Percentiles rank a stretch among this genome's conserved stretches.
These are phyloP conservation scores for Apistogramma diplotaenia DNA, from an alignment of 2,113 vertebrate species.

Conservation along the genomic window DNA sequence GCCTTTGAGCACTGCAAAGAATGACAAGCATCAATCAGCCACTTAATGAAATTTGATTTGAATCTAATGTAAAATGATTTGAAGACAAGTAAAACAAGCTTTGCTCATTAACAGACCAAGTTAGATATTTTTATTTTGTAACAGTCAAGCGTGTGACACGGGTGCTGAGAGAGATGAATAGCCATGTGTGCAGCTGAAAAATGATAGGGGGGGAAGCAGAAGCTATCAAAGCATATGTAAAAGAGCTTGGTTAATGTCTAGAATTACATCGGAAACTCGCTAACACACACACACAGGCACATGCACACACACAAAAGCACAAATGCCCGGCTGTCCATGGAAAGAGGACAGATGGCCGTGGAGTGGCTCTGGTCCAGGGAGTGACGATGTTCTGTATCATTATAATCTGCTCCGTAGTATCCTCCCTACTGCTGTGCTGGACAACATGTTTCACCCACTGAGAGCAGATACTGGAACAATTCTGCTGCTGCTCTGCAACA, in stretches of 20 bases:
- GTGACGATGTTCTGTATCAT: constrained; percentile 74
- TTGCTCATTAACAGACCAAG: background rate
- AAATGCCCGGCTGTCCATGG: constrained; percentile 58
- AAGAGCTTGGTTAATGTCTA: constrained; percentile 37
- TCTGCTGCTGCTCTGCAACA: constrained; percentile 51
- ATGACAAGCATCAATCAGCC: background rate
- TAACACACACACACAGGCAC: constrained; percentile 2
- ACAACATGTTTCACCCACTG: constrained; percentile 75
- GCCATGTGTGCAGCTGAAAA: background rate
- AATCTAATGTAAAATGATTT: background rate
- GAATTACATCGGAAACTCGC: constrained; percentile 28
- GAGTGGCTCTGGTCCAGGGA: constrained; percentile 72
- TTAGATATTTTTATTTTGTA: background rate
- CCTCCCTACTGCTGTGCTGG: constrained; percentile 71
- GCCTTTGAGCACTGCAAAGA: background rate
- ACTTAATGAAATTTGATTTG: background rate
- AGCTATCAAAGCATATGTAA: constrained; percentile 38
- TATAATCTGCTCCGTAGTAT: constrained; percentile 75
- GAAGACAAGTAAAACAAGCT: background rate
- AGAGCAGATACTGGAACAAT: constrained; percentile 62
- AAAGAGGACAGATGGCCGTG: constrained; percentile 76
- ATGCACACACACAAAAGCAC: constrained; percentile 22
- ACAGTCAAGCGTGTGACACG: background rate
- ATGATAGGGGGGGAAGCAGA: background rate
- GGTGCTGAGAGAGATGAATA: background rate